Evolutionary conservation across 1,140 invertebrate genomes (phyloP).

Genomic region (Drosophila orena): DNA sequence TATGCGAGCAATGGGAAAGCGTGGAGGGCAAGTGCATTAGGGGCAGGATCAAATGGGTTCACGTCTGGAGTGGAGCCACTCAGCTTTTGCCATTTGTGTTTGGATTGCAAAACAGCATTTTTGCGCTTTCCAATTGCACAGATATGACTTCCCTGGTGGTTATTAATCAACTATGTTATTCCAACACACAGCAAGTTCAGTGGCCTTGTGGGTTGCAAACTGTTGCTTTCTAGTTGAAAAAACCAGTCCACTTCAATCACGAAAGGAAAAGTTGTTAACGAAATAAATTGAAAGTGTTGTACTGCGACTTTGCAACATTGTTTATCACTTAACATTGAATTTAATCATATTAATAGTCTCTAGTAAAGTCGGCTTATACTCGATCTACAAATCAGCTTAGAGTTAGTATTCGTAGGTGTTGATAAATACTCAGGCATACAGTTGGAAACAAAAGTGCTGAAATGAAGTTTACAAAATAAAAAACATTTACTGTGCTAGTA

Average conservation of each 20-base stretch:
- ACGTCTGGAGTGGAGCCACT: slow-evolving; percentile 2
- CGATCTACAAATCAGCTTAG: too few relatives aligned
- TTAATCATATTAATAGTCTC: too few relatives aligned
- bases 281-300: too few relatives aligned
- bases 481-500: slow-evolving; percentile 4
- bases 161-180: slow-evolving; percentile 37
- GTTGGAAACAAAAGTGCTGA: not conserved
- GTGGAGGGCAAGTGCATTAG: slow-evolving; percentile 14
- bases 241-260: not conserved
- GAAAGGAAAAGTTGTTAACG: not conserved
- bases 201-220: slow-evolving; percentile 6
- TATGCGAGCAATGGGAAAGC: slow-evolving; percentile 8
- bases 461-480: not conserved
- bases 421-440: not conserved
- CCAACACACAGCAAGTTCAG: slow-evolving; percentile 3
- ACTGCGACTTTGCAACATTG: too few relatives aligned
- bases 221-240: slow-evolving; percentile 1
- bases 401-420: not conserved
- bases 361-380: too few relatives aligned
- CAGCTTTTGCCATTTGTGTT: slow-evolving; percentile 3
- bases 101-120: slow-evolving; percentile 12
- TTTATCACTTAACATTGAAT: too few relatives aligned
- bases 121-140: slow-evolving; percentile 15
- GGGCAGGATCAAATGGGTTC: slow-evolving; percentile 30
- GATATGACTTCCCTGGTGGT: slow-evolving; percentile 21